Base-by-base conservation (phyloP, 2,113 vertebrate genomes). In the Cyanistes caeruleus region DNA sequence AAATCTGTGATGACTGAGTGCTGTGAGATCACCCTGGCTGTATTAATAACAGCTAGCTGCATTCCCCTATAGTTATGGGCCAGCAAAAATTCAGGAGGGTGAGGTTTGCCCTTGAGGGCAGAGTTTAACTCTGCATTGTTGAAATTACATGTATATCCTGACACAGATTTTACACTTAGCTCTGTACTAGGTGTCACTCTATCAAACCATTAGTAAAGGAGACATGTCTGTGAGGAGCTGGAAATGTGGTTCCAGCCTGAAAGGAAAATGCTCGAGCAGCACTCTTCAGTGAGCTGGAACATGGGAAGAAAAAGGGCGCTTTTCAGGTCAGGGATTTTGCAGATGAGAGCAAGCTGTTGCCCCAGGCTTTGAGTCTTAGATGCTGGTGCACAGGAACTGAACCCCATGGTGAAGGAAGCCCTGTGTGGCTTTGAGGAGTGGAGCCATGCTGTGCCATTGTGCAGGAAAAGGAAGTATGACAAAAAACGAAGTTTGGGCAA, bases 401-500 rank as follows among this genome's bases (percentile, higher is more conserved):
- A 63, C 78, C 55, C 49, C 52, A 14, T 18, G 70, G 53, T 31
- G 62, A 84, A 88, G 55, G 88, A 86, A 82, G 59, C 1, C 0
- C 37, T 59, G 22, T 30, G 46, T 78, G 17, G 41, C 44, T 83
- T 68, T 85, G 75, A 93, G 70, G 55, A 77, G 33, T 0, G 2
- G 73, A 81, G 51, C 39, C 43, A 3, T 55, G 56, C 73, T 67
- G 31, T 83, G 82, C 51, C 15, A 18, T 62, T 83, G 70, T 59
- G 72, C 64, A 37, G 30, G 62, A 53, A 49, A 88, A 90, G 53
- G 62, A 74, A 74, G 27, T 24, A 16, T 27, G 56, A 68, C 46
- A 55, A 64, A 87, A 81, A 85, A 8, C 28, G 22, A 17, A 13
- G 0, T 0, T 19, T 2, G 1, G 15, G 41, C 39, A 24, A 0